Evolutionary conservation across 2,888 invertebrate species (phyloP).

Genomic region (Anthoptus insignis): DNA sequence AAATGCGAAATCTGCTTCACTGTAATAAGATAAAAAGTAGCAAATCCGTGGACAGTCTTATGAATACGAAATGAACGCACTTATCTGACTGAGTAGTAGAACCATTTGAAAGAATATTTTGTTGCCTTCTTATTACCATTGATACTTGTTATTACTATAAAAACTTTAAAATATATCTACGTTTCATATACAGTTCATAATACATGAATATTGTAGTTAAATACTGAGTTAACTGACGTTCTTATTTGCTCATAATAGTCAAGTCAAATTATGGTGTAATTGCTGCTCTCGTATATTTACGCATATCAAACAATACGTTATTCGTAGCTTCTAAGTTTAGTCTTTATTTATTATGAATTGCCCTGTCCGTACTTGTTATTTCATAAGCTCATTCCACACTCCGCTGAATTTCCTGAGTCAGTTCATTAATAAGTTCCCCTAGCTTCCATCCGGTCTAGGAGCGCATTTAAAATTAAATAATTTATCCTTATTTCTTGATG

Average conservation of each 20-base stretch:
- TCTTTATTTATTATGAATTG: slow-evolving; percentile 24
- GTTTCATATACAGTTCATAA: no score
- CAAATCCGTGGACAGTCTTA: background rate
- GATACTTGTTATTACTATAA: no score
- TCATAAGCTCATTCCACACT: slow-evolving; percentile 24
- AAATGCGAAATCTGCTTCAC: background rate
- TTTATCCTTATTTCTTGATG: background rate
- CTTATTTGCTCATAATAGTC: no score
- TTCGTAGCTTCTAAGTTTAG: background rate
- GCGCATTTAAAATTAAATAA: slow-evolving; percentile 1
- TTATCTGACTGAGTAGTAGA: background rate
- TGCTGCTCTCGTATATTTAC: background rate
- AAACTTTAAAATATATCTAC: no score
- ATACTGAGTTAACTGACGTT: no score
- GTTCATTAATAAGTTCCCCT: slow-evolving; percentile 21
- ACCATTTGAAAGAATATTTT: background rate
- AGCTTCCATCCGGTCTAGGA: background rate
- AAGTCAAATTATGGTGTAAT: background rate
- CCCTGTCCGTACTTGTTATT: slow-evolving; percentile 27
- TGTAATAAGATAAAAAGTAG: background rate
- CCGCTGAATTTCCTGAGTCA: slow-evolving; percentile 18
- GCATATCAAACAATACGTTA: background rate
- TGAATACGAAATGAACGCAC: slow-evolving; percentile 8
- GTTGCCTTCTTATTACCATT: no score
- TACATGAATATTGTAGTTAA: no score